Percentiles rank a stretch among this genome's conserved stretches.
Evolutionary conservation across 2,797 vertebrate species (phyloP).

Genomic region (Liparis tanakae): DNA sequence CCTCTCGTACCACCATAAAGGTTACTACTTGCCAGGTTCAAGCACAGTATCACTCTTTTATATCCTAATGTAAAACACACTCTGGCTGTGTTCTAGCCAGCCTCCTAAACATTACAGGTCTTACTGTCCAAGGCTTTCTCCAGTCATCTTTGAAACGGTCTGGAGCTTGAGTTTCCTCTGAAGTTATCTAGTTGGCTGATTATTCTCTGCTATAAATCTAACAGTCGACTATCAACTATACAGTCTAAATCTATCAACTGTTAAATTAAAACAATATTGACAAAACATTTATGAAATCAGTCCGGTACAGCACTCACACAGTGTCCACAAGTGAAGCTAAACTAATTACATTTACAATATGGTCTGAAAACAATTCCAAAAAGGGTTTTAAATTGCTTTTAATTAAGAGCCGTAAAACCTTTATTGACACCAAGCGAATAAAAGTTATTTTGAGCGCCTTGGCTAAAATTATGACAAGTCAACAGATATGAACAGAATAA

Average conservation of each 20-base stretch:
- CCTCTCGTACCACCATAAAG: slow-evolving; percentile 78
- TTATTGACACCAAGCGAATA: slow-evolving; percentile 30
- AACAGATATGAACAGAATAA: background rate
- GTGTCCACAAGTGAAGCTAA: slow-evolving; percentile 35
- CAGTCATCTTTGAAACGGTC: slow-evolving; percentile 23
- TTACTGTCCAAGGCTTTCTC: slow-evolving; percentile 45
- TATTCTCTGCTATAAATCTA: slow-evolving; percentile 14
- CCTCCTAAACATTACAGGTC: slow-evolving; percentile 47
- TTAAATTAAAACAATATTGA: slow-evolving; percentile 45
- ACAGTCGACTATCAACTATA: background rate
- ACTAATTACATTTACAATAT: slow-evolving; percentile 42
- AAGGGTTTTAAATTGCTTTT: slow-evolving; percentile 41
- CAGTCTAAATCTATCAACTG: background rate
- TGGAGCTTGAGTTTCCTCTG: slow-evolving; percentile 11
- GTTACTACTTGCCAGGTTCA: slow-evolving; percentile 82
- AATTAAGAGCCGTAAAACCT: slow-evolving; percentile 42
- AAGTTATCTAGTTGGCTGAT: slow-evolving; percentile 16
- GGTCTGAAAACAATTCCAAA: slow-evolving; percentile 46
- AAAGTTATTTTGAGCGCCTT: slow-evolving; percentile 7
- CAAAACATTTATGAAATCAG: slow-evolving; percentile 30
- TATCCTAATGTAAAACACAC: slow-evolving; percentile 82
- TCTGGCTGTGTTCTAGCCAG: slow-evolving; percentile 36
- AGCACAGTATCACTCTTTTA: slow-evolving; percentile 79
- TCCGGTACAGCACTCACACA: slow-evolving; percentile 18
- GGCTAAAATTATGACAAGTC: background rate